These are phyloP conservation scores for Petrocephalus schoutedeni DNA, from an alignment of 2,797 vertebrate genomes.

Conservation along the genomic window DNA sequence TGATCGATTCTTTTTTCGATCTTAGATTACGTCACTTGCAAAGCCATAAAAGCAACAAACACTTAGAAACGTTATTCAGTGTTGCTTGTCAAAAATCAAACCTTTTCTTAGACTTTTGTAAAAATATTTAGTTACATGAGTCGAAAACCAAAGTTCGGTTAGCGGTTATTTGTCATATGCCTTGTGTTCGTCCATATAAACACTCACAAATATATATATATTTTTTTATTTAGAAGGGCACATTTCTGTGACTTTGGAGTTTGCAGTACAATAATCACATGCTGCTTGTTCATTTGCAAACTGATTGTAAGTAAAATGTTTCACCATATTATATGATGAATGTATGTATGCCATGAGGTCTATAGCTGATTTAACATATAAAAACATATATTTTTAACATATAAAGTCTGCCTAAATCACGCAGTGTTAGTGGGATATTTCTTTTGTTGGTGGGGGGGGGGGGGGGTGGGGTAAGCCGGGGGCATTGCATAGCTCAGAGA, in stretches of 20 bases:
- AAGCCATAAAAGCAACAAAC: neutral
- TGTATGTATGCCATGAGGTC: neutral
- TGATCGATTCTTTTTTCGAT: neutral
- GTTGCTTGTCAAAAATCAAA: neutral
- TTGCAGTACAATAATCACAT: neutral
- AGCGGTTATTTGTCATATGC: neutral
- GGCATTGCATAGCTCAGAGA: neutral
- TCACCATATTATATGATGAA: neutral
- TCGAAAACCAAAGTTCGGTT: neutral
- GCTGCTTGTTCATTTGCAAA: neutral
- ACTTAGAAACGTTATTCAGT: neutral
- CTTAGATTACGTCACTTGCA: neutral
- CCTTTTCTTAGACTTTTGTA: neutral
- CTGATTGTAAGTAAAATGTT: neutral
- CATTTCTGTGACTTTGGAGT: neutral
- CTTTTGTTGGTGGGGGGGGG: neutral
- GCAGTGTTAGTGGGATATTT: neutral
- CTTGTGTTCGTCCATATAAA: neutral
- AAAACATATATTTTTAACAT: too few species aligned
- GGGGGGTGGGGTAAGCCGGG: neutral
- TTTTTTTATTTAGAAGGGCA: slow-evolving; percentile 3
- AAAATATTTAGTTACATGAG: neutral
- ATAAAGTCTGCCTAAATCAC: neutral
- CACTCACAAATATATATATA: neutral
- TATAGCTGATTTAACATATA: neutral